Base-by-base conservation (phyloP, 30 jellyfish, hydroid and myxozoan species). In the Aurelia sp. region DNA sequence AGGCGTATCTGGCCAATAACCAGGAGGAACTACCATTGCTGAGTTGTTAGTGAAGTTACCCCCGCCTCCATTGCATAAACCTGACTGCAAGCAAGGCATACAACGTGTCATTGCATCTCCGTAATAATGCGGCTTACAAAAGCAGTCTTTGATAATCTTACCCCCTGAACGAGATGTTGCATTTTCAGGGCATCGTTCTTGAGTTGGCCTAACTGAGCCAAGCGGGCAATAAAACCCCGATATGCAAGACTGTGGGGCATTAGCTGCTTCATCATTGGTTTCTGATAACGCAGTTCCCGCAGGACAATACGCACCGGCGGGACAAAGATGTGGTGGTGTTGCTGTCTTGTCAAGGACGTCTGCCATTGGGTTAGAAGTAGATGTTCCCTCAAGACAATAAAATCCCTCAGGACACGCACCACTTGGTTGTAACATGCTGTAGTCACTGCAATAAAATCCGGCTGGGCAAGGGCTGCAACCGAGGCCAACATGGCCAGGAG, bases 361-460 rank as follows among this genome's bases (percentile, higher is more conserved):
- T 0, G 99, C 99, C 97, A 94, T 84, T 68, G 99, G 99, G 69
- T 94, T 94, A 16, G 99, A 79, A 1, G 99, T 94, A 60, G 99
- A 94, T 33, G 99, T 94, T 9, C 99, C 99, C 21, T 94, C 99
- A 11, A 89, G 89, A 75, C 99, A 94, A 82, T 83, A 94, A 57
- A 94, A 94, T 4, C 99, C 99, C 62, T 91, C 99, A 2, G 99
- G 99, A 74, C 99, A 96, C 12, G 99, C 98, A 15, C 98, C 98
- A 63, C 98, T 96, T 19, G 99, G 99, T 86, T 96, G 99, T 63
- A 96, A 76, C 97, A 92, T 98, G 86, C 98, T 91, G 87, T 96
- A 96, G 74, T 92, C 99, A 84, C 98, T 88, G 82, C 99, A 96
- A 51, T 84, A 90, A 62, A 96, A 96, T 40, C 99, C 99, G 44